phyloP scores from a whole-genome alignment of 2,113 vertebrate species.

The Alouatta palliata region DNA sequence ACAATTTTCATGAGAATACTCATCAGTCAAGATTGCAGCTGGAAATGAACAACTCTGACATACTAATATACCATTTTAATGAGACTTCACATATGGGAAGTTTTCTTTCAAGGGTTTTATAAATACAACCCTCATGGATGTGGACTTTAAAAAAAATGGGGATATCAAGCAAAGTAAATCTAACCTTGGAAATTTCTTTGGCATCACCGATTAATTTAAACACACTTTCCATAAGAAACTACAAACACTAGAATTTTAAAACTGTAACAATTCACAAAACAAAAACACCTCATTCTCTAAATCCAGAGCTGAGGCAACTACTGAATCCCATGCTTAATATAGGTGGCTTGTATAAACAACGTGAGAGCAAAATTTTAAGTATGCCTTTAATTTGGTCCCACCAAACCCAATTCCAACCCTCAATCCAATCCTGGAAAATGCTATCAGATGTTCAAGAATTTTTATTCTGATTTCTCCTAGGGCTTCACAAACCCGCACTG shows the following conservation, averaged over 20 bases:
- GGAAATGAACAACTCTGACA: constrained; percentile 32
- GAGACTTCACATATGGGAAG: constrained; percentile 9
- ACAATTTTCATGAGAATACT: constrained; percentile 74
- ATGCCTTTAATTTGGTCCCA: not conserved
- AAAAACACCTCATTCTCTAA: constrained; percentile 10
- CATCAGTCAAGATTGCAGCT: constrained; percentile 49
- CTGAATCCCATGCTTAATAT: not conserved
- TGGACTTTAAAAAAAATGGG: not conserved
- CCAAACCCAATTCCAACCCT: not conserved
- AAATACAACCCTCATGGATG: not conserved
- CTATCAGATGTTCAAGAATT: constrained; percentile 25
- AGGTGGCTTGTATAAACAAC: not conserved
- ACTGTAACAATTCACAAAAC: not conserved
- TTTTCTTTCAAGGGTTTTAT: constrained; percentile 5
- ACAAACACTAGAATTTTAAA: not conserved
- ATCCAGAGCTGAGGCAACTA: not conserved
- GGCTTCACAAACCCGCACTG: not conserved
- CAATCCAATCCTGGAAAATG: not conserved
- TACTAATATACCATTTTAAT: not conserved
- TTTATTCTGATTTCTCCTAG: constrained; percentile 20
- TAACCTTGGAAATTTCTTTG: constrained; percentile 22
- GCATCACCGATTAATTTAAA: constrained; percentile 10
- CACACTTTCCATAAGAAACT: constrained; percentile 5
- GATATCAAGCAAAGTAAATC: not conserved
- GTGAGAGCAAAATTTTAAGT: not conserved